Percentiles rank a stretch among this genome's conserved stretches.
Conservation (phyloP, 2,888 invertebrate genomes). For the Digitonthophagus gazella region DNA sequence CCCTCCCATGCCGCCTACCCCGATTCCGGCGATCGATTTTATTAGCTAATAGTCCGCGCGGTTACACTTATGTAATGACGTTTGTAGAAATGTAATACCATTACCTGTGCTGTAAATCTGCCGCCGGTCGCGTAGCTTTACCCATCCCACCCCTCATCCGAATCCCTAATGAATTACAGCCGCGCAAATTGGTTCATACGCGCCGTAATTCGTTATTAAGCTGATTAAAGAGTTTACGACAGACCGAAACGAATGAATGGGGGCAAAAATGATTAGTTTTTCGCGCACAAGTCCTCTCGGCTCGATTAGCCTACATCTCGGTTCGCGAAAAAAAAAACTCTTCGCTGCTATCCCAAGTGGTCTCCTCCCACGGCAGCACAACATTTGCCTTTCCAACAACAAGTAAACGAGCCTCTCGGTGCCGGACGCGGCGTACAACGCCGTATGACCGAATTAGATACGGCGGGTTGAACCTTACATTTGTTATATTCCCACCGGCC, state of each 20-base stretch:
- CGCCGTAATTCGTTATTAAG: background rate
- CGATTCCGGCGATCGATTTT: slow-evolving; percentile 45
- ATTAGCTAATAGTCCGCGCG: slow-evolving; percentile 51
- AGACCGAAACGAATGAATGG: background rate
- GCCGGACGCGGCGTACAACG: background rate
- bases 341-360: background rate
- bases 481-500: slow-evolving; percentile 45
- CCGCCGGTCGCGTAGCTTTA: slow-evolving; percentile 30
- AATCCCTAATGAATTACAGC: background rate
- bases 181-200: background rate
- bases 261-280: background rate
- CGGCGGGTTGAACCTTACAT: slow-evolving; percentile 34
- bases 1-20: slow-evolving; percentile 18
- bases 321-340: background rate
- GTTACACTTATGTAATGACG: slow-evolving; percentile 52
- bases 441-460: slow-evolving; percentile 28
- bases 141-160: background rate
- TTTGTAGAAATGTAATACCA: slow-evolving; percentile 51
- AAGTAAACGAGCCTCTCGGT: background rate
- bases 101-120: slow-evolving; percentile 51
- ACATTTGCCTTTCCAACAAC: slow-evolving; percentile 10
- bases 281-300: too few relatives aligned
- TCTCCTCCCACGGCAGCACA: background rate
- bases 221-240: background rate
- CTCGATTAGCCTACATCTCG: too few relatives aligned